Percentiles rank a stretch among this genome's conserved stretches.
phyloP scores from a whole-genome alignment of 2,888 invertebrate species.

The Ariolimax columbianus region DNA sequence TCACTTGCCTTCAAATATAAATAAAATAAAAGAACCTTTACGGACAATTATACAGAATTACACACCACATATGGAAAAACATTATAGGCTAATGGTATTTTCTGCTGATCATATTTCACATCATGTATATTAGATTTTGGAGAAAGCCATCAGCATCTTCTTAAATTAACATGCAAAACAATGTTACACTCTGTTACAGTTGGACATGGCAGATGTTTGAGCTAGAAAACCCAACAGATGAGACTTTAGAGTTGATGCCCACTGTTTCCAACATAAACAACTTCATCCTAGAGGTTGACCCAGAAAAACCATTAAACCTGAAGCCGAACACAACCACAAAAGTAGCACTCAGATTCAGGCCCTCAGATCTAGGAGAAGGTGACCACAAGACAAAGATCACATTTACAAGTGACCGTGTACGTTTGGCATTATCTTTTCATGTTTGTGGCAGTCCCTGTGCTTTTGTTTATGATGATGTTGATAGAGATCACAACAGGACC shows the following conservation, averaged over 20 bases:
- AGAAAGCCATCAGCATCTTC: too few relatives aligned
- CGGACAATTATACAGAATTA: too few relatives aligned
- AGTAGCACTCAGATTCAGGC: conserved; percentile 77
- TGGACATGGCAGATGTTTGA: conserved; percentile 73
- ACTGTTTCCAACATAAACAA: conserved; percentile 76
- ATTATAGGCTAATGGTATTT: too few relatives aligned
- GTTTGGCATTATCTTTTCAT: not conserved
- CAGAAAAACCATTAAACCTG: conserved; percentile 70
- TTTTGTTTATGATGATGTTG: not conserved
- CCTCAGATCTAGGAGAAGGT: conserved; percentile 75
- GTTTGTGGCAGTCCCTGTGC: not conserved
- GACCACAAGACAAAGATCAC: conserved; percentile 74
- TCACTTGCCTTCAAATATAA: too few relatives aligned
- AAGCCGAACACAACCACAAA: conserved; percentile 65
- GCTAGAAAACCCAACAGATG: conserved; percentile 76
- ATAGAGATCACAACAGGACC: too few relatives aligned
- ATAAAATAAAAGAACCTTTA: too few relatives aligned
- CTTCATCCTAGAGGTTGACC: conserved; percentile 75
- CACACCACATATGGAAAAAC: too few relatives aligned
- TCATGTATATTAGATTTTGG: too few relatives aligned
- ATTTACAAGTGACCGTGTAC: conserved; percentile 76
- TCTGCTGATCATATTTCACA: too few relatives aligned
- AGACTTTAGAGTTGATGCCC: conserved; percentile 73
- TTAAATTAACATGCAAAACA: not conserved
- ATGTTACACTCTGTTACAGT: conserved; percentile 56